Conservation (phyloP, 2,888 invertebrate genomes). For the Erebia epiphron region DNA sequence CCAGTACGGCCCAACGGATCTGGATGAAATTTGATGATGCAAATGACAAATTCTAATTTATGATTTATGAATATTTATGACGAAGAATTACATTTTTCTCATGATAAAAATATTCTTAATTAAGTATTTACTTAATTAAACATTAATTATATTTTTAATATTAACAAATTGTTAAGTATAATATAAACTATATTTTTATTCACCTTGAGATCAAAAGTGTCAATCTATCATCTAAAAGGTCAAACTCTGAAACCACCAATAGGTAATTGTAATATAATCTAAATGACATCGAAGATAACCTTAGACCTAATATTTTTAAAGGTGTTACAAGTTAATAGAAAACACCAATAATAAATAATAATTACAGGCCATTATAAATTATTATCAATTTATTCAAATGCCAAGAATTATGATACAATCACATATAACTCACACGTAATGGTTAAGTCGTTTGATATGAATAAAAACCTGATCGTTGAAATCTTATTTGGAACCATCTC, state of each 20-base stretch:
- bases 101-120: too few species aligned
- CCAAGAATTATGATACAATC: slow-evolving; percentile 15
- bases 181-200: not conserved
- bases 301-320: slow-evolving; percentile 2
- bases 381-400: slow-evolving; percentile 19
- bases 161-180: not conserved
- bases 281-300: slow-evolving; percentile 3
- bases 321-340: slow-evolving; percentile 19
- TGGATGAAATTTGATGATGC: too few species aligned
- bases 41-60: too few species aligned
- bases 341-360: slow-evolving; percentile 16
- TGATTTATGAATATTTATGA: too few species aligned
- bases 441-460: slow-evolving; percentile 16
- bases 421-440: slow-evolving; percentile 15
- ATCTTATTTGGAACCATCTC: slow-evolving; percentile 4
- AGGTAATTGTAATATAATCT: not conserved
- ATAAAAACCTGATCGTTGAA: slow-evolving; percentile 23
- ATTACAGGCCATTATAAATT: slow-evolving; percentile 13
- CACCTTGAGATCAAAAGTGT: not conserved
- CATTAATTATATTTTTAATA: not conserved
- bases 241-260: not conserved
- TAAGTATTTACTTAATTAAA: not conserved
- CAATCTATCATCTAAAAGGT: not conserved
- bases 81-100: too few species aligned
- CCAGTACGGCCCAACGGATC: too few species aligned